A percentile compares a stretch with the other conserved stretches of the same genome.
These are phyloP conservation scores for Zaprionus obscuricornis DNA, from an alignment of 2,888 invertebrate species.

Conservation along the genomic window DNA sequence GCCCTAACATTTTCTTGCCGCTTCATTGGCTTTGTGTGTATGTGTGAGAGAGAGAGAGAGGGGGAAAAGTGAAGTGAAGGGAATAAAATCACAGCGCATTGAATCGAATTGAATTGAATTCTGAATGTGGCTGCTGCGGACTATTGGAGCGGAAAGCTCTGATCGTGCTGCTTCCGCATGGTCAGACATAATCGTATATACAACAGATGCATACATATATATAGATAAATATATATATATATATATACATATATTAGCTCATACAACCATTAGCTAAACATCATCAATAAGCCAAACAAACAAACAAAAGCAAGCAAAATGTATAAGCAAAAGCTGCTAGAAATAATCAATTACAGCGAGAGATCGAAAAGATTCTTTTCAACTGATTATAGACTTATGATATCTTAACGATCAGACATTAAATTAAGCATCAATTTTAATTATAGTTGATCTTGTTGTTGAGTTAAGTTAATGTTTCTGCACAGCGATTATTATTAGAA, in stretches of 20 bases:
- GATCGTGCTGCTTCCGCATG: constrained; percentile 59
- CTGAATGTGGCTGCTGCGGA: constrained; percentile 45
- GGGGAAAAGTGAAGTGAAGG: too few species aligned
- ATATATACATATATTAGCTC: background rate
- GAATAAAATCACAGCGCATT: too few species aligned
- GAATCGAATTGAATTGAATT: constrained; percentile 61
- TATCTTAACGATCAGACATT: too few species aligned
- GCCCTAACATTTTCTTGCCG: constrained; percentile 58
- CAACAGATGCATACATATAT: too few species aligned
- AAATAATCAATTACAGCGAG: constrained; percentile 14
- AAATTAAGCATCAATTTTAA: too few species aligned
- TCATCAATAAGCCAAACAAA: constrained; percentile 1
- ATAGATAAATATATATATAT: background rate
- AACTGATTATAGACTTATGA: too few species aligned
- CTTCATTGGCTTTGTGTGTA: constrained; percentile 54
- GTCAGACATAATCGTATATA: too few species aligned
- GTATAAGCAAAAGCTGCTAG: background rate
- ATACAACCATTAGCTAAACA: constrained; percentile 24
- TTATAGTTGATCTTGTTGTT: too few species aligned
- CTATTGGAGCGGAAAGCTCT: constrained; percentile 76
- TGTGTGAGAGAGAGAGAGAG: too few species aligned
- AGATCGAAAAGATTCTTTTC: background rate
- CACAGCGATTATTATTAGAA: too few species aligned
- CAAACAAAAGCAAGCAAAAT: constrained; percentile 16
- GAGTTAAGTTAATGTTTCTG: too few species aligned